Base-by-base conservation (phyloP, 2,888 invertebrate species). In the Eupithecia pulchellata region DNA sequence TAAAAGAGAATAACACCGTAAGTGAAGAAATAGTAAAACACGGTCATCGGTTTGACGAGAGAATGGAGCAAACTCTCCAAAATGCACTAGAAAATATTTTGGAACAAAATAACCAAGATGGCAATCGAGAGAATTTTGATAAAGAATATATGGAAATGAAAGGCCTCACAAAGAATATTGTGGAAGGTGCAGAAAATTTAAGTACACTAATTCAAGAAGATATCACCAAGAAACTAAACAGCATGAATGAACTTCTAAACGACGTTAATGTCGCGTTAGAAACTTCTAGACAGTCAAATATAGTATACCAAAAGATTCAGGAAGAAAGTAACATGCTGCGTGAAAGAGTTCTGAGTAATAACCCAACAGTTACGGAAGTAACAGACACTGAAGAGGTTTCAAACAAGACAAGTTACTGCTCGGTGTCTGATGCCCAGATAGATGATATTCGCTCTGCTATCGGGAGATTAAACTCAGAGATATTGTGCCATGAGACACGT, bases 221-320 rank as follows among this genome's bases (percentile, higher is more conserved):
- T 80, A 94, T 94, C 64, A 92, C 91, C 1, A 94, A 93, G 76
- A 94, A 94, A 81, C 76, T 94, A 1, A 91, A 94, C 36, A 92
- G 89, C 71, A 93, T 94, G 92, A 92, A 93, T 75, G 94, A 93
- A 75, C 82, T 94, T 65, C 78, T 94, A 0, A 90, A 89, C 64
- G 94, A 94, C 76, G 94, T 94, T 1, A 94, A 94, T 76, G 84
- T 85, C 68, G 91, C 93, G 20, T 83, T 94, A 64, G 92, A 93
- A 79, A 92, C 88, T 77, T 94, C 91, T 20, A 88, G 83, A 74
- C 89, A 91, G 77, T 93, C 93, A 29, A 92, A 91, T 75, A 73
- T 90, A 20, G 86, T 80, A 47, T 94, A 90, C 79, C 85, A 91
- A 74, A 89, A 90, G 79, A 82, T 94, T 32, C 89, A 88, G 76